These are phyloP conservation scores for Augochlorella aurata DNA, from an alignment of 2,888 invertebrate species.

Conservation along the genomic window DNA sequence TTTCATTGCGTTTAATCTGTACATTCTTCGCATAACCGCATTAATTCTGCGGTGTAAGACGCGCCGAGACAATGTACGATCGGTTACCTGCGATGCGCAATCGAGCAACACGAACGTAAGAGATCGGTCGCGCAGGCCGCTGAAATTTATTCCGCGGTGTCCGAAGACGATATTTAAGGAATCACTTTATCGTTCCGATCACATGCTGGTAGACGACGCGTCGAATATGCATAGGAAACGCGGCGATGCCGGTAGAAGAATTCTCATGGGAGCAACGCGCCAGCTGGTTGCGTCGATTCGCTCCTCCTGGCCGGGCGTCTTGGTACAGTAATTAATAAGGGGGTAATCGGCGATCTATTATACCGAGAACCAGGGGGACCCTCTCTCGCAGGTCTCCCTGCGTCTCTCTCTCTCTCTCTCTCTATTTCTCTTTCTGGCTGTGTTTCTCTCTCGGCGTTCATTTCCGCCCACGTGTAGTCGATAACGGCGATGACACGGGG, in stretches of 20 bases:
- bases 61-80: no score
- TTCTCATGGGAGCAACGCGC: slow-evolving; percentile 54
- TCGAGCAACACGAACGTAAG: not conserved
- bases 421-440: not conserved
- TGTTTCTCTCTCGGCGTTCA: slow-evolving; percentile 28
- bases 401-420: not conserved
- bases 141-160: not conserved
- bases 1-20: no score
- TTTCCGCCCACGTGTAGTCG: slow-evolving; percentile 67
- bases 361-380: slow-evolving; percentile 44
- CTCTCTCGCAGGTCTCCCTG: slow-evolving; percentile 20
- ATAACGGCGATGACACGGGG: slow-evolving; percentile 12
- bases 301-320: slow-evolving; percentile 41
- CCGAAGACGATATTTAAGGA: slow-evolving; percentile 3
- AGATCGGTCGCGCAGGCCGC: not conserved
- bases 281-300: slow-evolving; percentile 58
- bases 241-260: slow-evolving; percentile 27
- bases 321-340: slow-evolving; percentile 63
- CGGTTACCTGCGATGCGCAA: no score
- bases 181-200: slow-evolving; percentile 24
- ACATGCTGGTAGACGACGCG: slow-evolving; percentile 36
- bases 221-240: not conserved
- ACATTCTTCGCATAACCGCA: no score
- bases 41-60: no score
- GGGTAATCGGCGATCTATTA: slow-evolving; percentile 65